phyloP scores from a whole-genome alignment of 2,797 vertebrate genomes.

The Diglossa cyanea region DNA sequence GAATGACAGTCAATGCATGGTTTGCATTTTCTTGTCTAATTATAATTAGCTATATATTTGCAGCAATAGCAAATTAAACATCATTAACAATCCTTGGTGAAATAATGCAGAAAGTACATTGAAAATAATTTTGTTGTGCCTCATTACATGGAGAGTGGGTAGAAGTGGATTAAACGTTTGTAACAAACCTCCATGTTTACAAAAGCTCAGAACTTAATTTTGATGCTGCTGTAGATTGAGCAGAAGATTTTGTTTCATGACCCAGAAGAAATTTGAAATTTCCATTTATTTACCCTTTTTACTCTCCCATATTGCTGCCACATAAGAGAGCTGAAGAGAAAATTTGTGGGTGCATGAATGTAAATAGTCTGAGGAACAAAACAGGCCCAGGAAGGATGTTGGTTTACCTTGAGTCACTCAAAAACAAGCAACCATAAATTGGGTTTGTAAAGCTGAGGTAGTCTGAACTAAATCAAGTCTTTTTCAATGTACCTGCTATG shows the following conservation, averaged over 20 bases:
- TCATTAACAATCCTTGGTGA: not conserved
- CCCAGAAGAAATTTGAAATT: not conserved
- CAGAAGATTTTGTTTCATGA: not conserved
- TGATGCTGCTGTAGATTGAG: not conserved
- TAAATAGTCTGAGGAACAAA: not conserved
- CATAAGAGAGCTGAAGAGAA: not conserved
- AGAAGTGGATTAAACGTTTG: not conserved
- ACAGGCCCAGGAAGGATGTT: not conserved
- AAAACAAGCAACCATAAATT: not conserved
- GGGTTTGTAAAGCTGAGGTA: not conserved
- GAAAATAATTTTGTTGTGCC: not conserved
- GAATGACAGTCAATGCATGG: rapidly evolving
- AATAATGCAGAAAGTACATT: not conserved
- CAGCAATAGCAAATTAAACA: not conserved
- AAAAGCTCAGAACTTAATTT: not conserved
- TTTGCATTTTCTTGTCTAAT: not conserved
- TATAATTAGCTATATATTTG: not conserved
- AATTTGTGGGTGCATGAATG: not conserved
- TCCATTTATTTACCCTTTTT: not conserved
- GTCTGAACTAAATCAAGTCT: not conserved
- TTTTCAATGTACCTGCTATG: not conserved
- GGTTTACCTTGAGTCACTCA: not conserved
- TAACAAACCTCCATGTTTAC: not conserved
- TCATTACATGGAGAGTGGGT: not conserved
- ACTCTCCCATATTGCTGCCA: not conserved